Evolutionary conservation across 2,797 vertebrate genomes (phyloP).

Genomic region (Pipistrellus pipistrellus): DNA sequence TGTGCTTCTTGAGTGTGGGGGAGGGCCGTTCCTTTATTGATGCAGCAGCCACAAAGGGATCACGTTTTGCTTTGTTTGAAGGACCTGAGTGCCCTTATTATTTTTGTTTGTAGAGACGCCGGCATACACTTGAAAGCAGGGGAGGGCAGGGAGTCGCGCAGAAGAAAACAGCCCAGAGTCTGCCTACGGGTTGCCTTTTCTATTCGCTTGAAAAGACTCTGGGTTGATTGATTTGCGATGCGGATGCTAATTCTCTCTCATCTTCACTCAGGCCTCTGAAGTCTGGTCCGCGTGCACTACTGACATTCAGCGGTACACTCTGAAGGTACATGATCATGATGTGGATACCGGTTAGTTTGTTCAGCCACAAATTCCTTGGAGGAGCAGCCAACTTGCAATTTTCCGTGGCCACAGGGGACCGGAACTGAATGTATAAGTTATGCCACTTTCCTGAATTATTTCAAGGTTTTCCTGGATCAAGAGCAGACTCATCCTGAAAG

Average conservation of each 20-base stretch:
- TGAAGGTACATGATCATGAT: constrained; percentile 73
- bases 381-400: background rate
- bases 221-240: constrained; percentile 85
- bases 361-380: background rate
- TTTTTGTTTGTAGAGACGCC: constrained; percentile 88
- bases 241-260: constrained; percentile 77
- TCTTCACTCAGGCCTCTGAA: constrained; percentile 77
- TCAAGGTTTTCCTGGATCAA: background rate
- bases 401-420: background rate
- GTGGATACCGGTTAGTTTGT: background rate
- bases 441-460: background rate
- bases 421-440: background rate
- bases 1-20: constrained; percentile 69
- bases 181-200: constrained; percentile 73
- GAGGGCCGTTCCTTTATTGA: constrained; percentile 81
- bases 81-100: constrained; percentile 85
- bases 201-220: constrained; percentile 82
- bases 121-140: constrained; percentile 84
- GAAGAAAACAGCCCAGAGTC: constrained; percentile 5
- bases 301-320: constrained; percentile 75
- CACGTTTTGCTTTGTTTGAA: constrained; percentile 87
- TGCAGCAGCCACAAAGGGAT: constrained; percentile 81
- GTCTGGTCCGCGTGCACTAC: constrained; percentile 65
- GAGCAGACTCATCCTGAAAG: background rate
- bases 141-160: background rate